These are phyloP conservation scores for Sander lucioperca DNA, from an alignment of 2,113 vertebrate species.

Conservation along the genomic window DNA sequence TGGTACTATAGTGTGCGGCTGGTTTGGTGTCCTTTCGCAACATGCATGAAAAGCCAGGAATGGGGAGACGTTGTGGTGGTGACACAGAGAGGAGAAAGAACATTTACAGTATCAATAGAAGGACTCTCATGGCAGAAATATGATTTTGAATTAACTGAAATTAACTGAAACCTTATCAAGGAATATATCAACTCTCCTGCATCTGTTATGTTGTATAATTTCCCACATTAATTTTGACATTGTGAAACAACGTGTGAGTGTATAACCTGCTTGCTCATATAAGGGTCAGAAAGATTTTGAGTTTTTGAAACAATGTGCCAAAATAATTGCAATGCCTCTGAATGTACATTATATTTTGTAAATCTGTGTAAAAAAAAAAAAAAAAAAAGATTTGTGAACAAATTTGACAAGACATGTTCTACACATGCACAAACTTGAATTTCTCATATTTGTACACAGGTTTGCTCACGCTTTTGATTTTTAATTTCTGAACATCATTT, in stretches of 20 bases:
- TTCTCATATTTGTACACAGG: too few species aligned
- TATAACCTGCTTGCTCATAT: background rate
- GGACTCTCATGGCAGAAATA: background rate
- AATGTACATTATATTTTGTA: background rate
- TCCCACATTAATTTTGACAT: background rate
- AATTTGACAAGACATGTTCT: too few species aligned
- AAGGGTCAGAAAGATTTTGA: background rate
- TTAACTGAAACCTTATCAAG: background rate
- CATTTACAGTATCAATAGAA: background rate
- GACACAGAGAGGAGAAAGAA: background rate
- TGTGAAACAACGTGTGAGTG: background rate
- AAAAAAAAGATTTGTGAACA: too few species aligned
- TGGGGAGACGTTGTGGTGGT: background rate
- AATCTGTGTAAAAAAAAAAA: background rate
- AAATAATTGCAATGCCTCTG: background rate
- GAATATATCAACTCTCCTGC: background rate
- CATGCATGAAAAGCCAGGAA: background rate
- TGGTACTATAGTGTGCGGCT: background rate
- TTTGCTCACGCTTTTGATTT: too few species aligned
- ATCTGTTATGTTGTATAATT: constrained; percentile 12
- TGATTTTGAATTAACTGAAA: background rate
- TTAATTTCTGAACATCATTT: too few species aligned
- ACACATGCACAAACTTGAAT: too few species aligned
- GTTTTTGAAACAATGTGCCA: background rate
- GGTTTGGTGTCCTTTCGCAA: background rate